A percentile compares a stretch with the other conserved stretches of the same genome.
Evolutionary conservation across 2,113 vertebrate genomes (phyloP).

Genomic region (Tychaedon coryphoeus): DNA sequence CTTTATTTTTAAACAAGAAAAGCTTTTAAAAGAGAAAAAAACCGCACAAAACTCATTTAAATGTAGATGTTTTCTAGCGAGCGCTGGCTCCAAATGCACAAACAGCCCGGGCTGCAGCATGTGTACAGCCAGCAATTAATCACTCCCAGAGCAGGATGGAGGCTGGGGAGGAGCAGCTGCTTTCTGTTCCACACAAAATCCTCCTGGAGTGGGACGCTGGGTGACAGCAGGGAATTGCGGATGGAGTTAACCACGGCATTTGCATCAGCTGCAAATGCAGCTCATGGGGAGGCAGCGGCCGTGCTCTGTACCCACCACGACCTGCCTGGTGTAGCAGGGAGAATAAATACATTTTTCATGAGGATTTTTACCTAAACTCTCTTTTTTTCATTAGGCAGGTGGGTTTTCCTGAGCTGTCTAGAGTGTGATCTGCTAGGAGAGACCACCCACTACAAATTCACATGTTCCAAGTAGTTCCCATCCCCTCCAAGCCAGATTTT

Average conservation of each 20-base stretch:
- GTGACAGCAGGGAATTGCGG: neutral
- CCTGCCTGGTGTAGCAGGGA: neutral
- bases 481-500: neutral
- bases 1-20: neutral
- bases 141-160: neutral
- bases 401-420: neutral
- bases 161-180: neutral
- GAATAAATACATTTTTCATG: neutral
- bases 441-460: neutral
- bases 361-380: neutral
- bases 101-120: accelerated
- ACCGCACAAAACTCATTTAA: neutral
- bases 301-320: accelerated
- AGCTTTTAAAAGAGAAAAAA: neutral
- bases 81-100: neutral
- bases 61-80: neutral
- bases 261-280: neutral
- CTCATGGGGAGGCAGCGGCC: neutral
- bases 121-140: neutral
- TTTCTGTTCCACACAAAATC: neutral
- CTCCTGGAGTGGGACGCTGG: accelerated
- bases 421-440: neutral
- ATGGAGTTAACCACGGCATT: neutral
- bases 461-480: neutral
- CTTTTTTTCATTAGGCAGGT: neutral